Conservation (phyloP, 2,797 vertebrate genomes). For the Acridotheres tristis region DNA sequence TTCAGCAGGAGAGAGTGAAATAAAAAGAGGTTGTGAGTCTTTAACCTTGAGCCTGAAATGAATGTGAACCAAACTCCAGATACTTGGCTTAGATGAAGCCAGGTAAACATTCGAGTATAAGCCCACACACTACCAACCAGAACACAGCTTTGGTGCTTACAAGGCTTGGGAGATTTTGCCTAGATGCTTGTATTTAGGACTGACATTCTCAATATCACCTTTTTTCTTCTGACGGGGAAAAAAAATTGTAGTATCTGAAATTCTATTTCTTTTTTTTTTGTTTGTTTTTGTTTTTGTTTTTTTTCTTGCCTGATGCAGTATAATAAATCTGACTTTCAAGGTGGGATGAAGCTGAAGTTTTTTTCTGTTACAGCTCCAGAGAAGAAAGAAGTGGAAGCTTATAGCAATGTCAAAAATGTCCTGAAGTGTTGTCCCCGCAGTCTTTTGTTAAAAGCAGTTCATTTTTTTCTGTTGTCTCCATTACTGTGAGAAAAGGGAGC, state of each 20-base stretch:
- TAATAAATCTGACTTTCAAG: slow-evolving; percentile 70
- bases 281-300: neutral
- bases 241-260: slow-evolving; percentile 30
- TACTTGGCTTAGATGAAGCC: slow-evolving; percentile 86
- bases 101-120: slow-evolving; percentile 99
- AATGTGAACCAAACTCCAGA: slow-evolving; percentile 89
- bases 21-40: slow-evolving; percentile 99
- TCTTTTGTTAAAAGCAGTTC: slow-evolving; percentile 78
- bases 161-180: slow-evolving; percentile 41
- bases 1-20: slow-evolving; percentile 99
- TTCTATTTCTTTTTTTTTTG: slow-evolving; percentile 13
- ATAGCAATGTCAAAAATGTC: slow-evolving; percentile 81
- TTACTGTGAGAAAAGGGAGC: slow-evolving; percentile 78
- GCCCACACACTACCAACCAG: slow-evolving; percentile 72
- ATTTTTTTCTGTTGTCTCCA: slow-evolving; percentile 82
- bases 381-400: slow-evolving; percentile 82
- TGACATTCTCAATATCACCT: slow-evolving; percentile 42
- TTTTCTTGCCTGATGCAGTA: slow-evolving; percentile 55
- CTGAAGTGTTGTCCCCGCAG: slow-evolving; percentile 78
- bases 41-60: slow-evolving; percentile 89
- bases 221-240: slow-evolving; percentile 38
- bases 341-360: slow-evolving; percentile 72
- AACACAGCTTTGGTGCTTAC: slow-evolving; percentile 27
- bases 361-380: slow-evolving; percentile 81
- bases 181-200: slow-evolving; percentile 19